phyloP scores from a whole-genome alignment of 2,797 vertebrate genomes.

The Syncerus caffer region DNA sequence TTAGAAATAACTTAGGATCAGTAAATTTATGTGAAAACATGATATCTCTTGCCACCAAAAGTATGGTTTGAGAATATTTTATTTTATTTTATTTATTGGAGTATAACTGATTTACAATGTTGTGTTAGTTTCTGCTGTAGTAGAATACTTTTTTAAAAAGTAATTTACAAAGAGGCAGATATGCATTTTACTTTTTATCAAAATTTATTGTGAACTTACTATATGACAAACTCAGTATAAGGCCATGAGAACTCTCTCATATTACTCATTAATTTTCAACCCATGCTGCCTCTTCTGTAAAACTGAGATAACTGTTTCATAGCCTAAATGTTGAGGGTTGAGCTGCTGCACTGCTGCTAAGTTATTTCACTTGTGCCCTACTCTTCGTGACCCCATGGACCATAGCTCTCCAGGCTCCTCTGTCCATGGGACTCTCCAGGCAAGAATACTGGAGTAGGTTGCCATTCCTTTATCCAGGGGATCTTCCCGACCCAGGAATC shows the following conservation, averaged over 20 bases:
- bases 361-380: background rate
- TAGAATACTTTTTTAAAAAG: background rate
- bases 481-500: background rate
- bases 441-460: background rate
- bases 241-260: background rate
- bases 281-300: background rate
- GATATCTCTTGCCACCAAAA: background rate
- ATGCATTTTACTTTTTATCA: background rate
- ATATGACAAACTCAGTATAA: background rate
- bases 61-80: background rate
- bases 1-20: background rate
- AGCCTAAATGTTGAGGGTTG: background rate
- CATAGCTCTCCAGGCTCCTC: background rate
- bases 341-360: background rate
- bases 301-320: background rate
- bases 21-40: background rate
- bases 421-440: background rate
- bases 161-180: background rate
- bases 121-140: background rate
- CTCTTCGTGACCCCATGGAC: background rate
- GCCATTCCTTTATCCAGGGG: background rate
- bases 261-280: background rate
- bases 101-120: background rate
- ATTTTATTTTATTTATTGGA: background rate
- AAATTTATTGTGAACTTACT: background rate